Evolutionary conservation across 2,888 invertebrate species (phyloP), one percentile per base, ranked within the genome.

Genomic region (Halocaridina rubra): DNA sequence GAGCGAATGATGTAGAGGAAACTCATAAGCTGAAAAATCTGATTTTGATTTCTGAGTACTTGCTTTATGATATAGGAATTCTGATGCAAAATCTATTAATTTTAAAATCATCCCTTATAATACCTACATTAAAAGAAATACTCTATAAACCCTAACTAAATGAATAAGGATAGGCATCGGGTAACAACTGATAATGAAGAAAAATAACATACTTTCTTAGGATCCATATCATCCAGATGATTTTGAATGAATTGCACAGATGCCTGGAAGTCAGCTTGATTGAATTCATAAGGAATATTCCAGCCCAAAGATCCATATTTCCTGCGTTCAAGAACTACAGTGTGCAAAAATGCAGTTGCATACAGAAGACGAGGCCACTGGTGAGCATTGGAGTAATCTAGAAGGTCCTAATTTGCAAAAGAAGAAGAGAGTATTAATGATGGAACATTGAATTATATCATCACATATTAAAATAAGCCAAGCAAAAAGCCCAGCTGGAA

Each of bases 231-330:
- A 90, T 98, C 98, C 84, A 98, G 92, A 91, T 98, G 98, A 91
- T 98, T 98, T 91, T 98, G 98, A 85, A 98, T 93, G 90, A 98
- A 98, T 91, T 98, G 98, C 0, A 98, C 96, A 86, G 98, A 96
- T 1, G 98, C 97, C 2, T 96, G 96, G 90, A 98, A 98, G 91
- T 98, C 98, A 0, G 98, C 96, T 92, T 98, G 98, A 92, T 97
- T 97, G 91, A 98, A 98, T 91, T 98, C 98, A 90, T 98, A 98
- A 0, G 98, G 97, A 88, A 98, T 93, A 90, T 98, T 98, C 98
- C 98, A 98, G 8, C 98, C 98, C 16, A 98, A 93, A 0, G 98
- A 97, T 0, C 98, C 98, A 90, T 98, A 98, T 92, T 98, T 98
- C 88, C 98, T 93, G 88, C 98, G 93, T 91, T 98, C 98, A 91